A percentile compares a stretch with the other conserved stretches of the same genome.
phyloP scores from a whole-genome alignment of 2,113 vertebrate species.

The Thomomys bottae region DNA sequence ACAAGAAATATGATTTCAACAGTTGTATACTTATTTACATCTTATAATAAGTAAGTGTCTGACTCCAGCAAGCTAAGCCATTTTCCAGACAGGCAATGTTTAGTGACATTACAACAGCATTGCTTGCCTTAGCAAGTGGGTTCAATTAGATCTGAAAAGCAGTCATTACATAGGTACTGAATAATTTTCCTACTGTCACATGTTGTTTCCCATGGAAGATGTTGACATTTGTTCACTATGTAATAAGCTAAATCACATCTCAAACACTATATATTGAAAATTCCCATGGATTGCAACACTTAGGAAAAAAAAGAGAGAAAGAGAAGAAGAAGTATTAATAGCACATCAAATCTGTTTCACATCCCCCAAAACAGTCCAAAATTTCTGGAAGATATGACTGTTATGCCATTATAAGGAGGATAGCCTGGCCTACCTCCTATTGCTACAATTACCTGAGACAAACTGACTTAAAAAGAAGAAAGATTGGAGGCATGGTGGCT shows the following conservation, averaged over 20 bases:
- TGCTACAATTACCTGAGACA: not conserved
- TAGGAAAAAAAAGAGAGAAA: no score
- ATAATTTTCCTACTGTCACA: not conserved
- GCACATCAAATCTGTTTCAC: constrained; percentile 12
- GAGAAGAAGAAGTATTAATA: not conserved
- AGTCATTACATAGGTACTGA: not conserved
- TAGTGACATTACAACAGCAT: not conserved
- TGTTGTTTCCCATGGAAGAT: constrained; percentile 1
- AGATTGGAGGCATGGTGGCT: no score
- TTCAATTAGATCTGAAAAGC: not conserved
- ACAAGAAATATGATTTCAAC: not conserved
- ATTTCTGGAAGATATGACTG: not conserved
- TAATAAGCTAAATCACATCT: not conserved
- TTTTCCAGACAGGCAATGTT: not conserved
- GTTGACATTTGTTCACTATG: constrained; percentile 6
- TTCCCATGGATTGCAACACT: not conserved
- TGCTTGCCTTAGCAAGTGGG: not conserved
- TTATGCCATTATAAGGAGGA: not conserved
- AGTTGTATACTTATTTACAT: not conserved
- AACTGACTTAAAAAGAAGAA: not conserved
- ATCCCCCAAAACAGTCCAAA: not conserved
- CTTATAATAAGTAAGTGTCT: not conserved
- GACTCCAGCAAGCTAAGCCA: not conserved
- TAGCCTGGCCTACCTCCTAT: not conserved
- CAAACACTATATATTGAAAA: not conserved